These are phyloP conservation scores for Scrobipalpa costella DNA, from an alignment of 2,888 invertebrate species.

Conservation along the genomic window DNA sequence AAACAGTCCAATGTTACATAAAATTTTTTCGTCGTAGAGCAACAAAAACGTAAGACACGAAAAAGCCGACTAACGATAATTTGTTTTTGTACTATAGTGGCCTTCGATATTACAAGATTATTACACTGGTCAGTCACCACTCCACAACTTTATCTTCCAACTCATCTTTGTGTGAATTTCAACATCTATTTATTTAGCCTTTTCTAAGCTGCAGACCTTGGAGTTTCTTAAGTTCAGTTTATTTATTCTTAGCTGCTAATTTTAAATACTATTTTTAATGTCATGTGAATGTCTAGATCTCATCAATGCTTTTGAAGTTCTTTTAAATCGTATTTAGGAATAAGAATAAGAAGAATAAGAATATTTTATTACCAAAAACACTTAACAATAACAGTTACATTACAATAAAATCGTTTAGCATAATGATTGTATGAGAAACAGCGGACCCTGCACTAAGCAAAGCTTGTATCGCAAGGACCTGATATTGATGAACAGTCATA, in stretches of 20 bases:
- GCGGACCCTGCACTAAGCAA: no score
- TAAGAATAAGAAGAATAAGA: no score
- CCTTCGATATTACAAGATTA: neutral
- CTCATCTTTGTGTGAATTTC: neutral
- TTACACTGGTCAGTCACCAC: neutral
- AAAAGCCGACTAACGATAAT: neutral
- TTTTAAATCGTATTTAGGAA: no score
- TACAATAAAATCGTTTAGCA: no score
- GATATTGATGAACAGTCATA: no score
- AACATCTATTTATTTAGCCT: neutral
- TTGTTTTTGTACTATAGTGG: neutral
- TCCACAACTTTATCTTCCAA: neutral
- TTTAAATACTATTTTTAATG: neutral
- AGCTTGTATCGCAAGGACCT: no score
- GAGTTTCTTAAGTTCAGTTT: conserved; percentile 9
- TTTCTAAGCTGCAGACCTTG: conserved; percentile 13
- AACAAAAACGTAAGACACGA: neutral
- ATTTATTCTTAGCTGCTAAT: neutral
- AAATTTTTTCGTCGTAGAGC: neutral
- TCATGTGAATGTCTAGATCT: neutral
- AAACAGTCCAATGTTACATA: neutral
- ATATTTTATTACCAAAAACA: no score
- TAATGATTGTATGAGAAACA: no score
- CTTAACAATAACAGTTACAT: no score
- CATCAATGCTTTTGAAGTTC: neutral